phyloP scores from a whole-genome alignment of 1,140 invertebrate genomes.

The Hycleus cichorii region DNA sequence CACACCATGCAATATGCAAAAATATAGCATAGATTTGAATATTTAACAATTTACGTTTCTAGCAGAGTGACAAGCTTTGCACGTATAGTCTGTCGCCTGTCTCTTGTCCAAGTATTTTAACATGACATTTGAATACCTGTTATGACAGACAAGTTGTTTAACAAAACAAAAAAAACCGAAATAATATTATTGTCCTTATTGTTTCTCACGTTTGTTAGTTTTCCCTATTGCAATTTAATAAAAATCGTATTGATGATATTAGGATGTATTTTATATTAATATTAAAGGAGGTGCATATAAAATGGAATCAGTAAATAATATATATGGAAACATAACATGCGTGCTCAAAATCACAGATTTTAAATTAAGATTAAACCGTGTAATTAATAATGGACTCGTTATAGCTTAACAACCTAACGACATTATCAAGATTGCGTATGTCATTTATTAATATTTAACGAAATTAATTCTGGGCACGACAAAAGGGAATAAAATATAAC shows the following conservation, averaged over 20 bases:
- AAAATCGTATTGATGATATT: neutral
- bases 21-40: slow-evolving; percentile 25
- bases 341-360: slow-evolving; percentile 31
- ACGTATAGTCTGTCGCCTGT: slow-evolving; percentile 27
- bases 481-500: slow-evolving; percentile 32
- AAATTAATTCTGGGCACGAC: slow-evolving; percentile 32
- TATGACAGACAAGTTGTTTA: slow-evolving; percentile 25
- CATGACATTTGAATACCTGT: slow-evolving; percentile 30
- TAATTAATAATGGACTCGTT: slow-evolving; percentile 35
- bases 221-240: neutral
- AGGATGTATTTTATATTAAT: neutral
- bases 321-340: slow-evolving; percentile 20
- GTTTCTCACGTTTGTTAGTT: slow-evolving; percentile 4
- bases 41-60: slow-evolving; percentile 27
- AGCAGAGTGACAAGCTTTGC: slow-evolving; percentile 29
- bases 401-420: slow-evolving; percentile 29
- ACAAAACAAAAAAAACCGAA: slow-evolving; percentile 15
- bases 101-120: slow-evolving; percentile 27
- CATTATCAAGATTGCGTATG: slow-evolving; percentile 34
- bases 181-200: slow-evolving; percentile 26
- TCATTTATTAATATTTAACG: slow-evolving; percentile 37
- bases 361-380: slow-evolving; percentile 31
- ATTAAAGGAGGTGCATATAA: neutral
- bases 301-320: slow-evolving; percentile 14
- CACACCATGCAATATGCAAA: slow-evolving; percentile 19